phyloP scores from a whole-genome alignment of 2,888 invertebrate species.

The Mythimna impura region DNA sequence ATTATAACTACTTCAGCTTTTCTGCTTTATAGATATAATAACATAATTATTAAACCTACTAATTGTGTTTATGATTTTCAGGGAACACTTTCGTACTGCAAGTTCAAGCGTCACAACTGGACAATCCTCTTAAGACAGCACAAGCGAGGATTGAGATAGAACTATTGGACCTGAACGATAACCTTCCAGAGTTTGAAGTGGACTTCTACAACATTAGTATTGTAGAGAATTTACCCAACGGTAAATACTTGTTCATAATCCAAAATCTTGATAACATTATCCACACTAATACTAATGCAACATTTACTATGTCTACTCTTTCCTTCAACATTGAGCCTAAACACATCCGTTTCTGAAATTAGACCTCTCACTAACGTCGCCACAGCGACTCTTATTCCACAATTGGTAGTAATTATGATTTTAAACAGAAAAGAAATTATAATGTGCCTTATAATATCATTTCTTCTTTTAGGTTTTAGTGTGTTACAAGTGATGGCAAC shows the following conservation, averaged over 20 bases:
- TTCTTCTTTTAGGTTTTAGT: constrained; percentile 82
- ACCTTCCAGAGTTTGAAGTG: constrained; percentile 96
- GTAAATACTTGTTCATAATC: constrained; percentile 78
- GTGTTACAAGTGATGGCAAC: constrained; percentile 93
- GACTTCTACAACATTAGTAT: constrained; percentile 97
- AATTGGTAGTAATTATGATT: neutral
- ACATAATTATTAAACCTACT: neutral
- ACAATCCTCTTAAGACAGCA: constrained; percentile 94
- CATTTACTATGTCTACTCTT: neutral
- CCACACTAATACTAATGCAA: neutral
- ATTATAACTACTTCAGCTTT: too few species aligned
- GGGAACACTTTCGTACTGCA: constrained; percentile 94
- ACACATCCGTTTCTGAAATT: neutral
- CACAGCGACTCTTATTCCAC: too few species aligned
- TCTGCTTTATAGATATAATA: too few species aligned
- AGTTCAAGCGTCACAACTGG: constrained; percentile 94
- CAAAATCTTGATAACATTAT: neutral
- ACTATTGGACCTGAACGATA: constrained; percentile 95
- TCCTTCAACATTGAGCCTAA: neutral
- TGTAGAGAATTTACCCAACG: constrained; percentile 97
- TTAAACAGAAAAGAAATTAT: neutral
- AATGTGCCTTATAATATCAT: neutral
- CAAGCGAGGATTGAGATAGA: constrained; percentile 94
- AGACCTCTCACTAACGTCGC: too few species aligned
- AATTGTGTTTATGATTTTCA: constrained; percentile 64